Evolutionary conservation across 2,113 vertebrate species (phyloP).

Genomic region (Gopherus flavomarginatus): DNA sequence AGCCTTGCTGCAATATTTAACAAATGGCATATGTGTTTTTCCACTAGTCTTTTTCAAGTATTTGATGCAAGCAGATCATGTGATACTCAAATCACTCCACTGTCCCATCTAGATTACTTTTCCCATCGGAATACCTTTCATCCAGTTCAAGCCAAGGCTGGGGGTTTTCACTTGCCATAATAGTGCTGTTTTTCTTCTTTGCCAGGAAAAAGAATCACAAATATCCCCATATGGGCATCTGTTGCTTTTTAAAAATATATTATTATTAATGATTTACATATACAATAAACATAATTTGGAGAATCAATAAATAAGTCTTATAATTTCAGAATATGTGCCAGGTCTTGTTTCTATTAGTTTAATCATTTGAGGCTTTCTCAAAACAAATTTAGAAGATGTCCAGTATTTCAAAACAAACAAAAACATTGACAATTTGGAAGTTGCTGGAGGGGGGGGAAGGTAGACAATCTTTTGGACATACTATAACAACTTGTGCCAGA

Average conservation of each 20-base stretch:
- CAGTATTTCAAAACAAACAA: background rate
- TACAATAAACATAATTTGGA: background rate
- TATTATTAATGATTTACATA: background rate
- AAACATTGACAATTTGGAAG: background rate
- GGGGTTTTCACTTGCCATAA: background rate
- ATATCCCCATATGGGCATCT: background rate
- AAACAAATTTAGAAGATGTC: background rate
- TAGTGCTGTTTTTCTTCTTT: background rate
- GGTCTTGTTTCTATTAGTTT: background rate
- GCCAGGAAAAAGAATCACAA: background rate
- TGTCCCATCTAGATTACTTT: background rate
- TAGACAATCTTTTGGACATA: background rate
- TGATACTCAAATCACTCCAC: background rate
- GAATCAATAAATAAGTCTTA: background rate
- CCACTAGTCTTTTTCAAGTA: background rate
- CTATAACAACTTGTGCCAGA: background rate
- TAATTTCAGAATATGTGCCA: background rate
- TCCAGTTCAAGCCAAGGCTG: background rate
- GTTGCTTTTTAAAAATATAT: fast-evolving
- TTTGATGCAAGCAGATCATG: background rate
- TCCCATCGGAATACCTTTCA: background rate
- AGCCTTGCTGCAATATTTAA: background rate
- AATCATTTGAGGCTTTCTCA: background rate
- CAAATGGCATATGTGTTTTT: background rate
- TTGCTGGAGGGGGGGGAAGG: background rate